These are phyloP conservation scores for Epsilonema sp. DNA, from an alignment of 2,888 invertebrate genomes.

Conservation along the genomic window DNA sequence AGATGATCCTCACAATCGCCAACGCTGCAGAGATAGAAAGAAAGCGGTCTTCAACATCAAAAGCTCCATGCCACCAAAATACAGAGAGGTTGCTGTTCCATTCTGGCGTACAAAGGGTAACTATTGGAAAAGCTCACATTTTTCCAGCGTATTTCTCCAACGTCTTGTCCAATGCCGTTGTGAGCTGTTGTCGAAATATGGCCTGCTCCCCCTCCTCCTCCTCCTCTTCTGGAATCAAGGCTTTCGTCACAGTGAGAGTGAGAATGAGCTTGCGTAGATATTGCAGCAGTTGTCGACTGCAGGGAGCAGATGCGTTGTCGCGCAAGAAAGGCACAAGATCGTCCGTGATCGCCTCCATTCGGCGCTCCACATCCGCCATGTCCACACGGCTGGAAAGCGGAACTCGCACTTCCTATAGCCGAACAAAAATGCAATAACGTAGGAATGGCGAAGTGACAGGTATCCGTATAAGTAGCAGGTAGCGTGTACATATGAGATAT, in stretches of 20 bases:
- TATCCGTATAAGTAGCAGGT: too few species aligned
- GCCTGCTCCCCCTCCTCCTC: conserved; percentile 28
- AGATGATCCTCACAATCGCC: conserved; percentile 33
- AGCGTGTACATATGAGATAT: too few species aligned
- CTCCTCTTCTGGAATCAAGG: conserved; percentile 9
- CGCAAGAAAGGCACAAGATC: conserved; percentile 28
- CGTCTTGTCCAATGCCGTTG: conserved; percentile 30
- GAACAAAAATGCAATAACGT: too few species aligned
- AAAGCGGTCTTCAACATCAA: conserved; percentile 5
- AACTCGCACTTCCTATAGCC: too few species aligned
- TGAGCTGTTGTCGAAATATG: conserved; percentile 31
- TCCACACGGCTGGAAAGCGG: too few species aligned
- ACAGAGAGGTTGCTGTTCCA: too few species aligned
- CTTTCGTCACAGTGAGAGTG: conserved; percentile 9
- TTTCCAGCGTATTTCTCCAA: conserved; percentile 31
- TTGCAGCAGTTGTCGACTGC: conserved; percentile 19
- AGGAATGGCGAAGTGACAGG: too few species aligned
- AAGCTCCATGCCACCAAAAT: too few species aligned
- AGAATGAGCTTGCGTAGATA: conserved; percentile 13
- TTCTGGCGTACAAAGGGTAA: too few species aligned
- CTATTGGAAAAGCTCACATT: too few species aligned
- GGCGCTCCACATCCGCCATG: conserved; percentile 20
- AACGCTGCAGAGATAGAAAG: conserved; percentile 5
- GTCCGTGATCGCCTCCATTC: conserved; percentile 30
- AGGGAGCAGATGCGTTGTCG: neutral